Percentiles rank a stretch among this genome's conserved stretches.
phyloP scores from a whole-genome alignment of 92 coral and sea anemone species.

The Paramuricea clavata region DNA sequence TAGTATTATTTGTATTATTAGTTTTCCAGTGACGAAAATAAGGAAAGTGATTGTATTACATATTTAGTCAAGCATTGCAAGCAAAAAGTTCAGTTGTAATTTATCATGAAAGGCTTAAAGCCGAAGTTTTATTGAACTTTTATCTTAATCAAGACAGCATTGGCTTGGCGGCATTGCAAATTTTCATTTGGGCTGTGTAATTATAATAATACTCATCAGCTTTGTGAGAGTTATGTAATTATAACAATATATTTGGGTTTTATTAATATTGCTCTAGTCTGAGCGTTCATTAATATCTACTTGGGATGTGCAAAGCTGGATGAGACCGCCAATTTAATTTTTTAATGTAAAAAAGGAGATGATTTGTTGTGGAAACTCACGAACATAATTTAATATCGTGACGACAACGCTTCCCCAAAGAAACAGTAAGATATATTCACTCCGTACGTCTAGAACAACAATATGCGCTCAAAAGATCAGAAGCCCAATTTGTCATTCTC shows the following conservation, averaged over 20 bases:
- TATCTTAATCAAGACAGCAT: neutral
- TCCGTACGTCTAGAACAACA: neutral
- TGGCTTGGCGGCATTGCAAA: neutral
- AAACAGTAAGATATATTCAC: neutral
- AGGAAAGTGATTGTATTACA: neutral
- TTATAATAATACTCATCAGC: neutral
- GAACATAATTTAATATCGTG: too few relatives aligned
- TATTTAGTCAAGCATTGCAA: neutral
- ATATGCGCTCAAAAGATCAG: neutral
- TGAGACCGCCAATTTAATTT: too few relatives aligned
- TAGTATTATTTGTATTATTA: neutral
- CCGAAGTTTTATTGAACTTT: neutral
- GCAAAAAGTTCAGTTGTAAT: neutral
- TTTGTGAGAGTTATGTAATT: neutral
- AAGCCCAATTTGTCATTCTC: neutral
- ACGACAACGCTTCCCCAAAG: too few relatives aligned
- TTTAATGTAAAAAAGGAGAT: neutral
- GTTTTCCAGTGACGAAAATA: neutral
- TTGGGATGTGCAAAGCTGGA: too few relatives aligned
- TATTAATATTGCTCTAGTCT: neutral
- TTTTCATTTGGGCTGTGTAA: neutral
- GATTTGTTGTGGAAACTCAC: neutral
- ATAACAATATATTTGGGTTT: neutral
- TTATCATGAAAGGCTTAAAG: neutral
- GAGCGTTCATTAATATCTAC: too few relatives aligned